phyloP scores from a whole-genome alignment of 1,140 invertebrate species.

The Drosophila nigromelanica region DNA sequence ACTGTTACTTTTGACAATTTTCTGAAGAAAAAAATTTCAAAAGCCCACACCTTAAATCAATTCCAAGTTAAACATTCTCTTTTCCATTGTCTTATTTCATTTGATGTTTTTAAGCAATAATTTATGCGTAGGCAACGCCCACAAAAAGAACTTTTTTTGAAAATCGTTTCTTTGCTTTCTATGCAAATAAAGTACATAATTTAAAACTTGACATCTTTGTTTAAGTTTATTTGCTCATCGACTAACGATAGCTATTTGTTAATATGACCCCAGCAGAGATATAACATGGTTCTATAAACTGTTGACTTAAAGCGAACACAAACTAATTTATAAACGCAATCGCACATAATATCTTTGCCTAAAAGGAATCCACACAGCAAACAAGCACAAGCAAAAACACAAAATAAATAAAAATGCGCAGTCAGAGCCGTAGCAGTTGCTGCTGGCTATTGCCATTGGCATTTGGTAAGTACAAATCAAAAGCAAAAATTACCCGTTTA shows the following conservation, averaged over 20 bases:
- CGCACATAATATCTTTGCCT: constrained; percentile 33
- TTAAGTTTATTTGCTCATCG: constrained; percentile 1
- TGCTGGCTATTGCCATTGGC: constrained; percentile 69
- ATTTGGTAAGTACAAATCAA: constrained; percentile 74
- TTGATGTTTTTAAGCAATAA: constrained; percentile 12
- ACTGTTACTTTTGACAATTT: constrained; percentile 25
- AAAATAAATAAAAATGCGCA: constrained; percentile 18
- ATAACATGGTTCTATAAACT: constrained; percentile 29
- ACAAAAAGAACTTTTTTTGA: constrained; percentile 17
- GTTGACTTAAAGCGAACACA: neutral
- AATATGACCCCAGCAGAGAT: constrained; percentile 16
- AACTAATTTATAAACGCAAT: constrained; percentile 37
- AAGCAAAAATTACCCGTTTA: constrained; percentile 52
- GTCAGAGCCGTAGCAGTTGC: constrained; percentile 20
- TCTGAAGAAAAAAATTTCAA: constrained; percentile 1
- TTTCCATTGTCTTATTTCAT: constrained; percentile 12
- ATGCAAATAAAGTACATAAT: constrained; percentile 37
- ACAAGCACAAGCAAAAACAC: neutral
- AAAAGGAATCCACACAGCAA: constrained; percentile 3
- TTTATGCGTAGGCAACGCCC: constrained; percentile 13
- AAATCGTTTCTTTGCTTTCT: constrained; percentile 26
- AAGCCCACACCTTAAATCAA: constrained; percentile 8
- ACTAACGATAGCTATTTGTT: constrained; percentile 23
- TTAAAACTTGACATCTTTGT: constrained; percentile 14
- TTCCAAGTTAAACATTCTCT: constrained; percentile 34